Conservation (phyloP, 92 coral and sea anemone species). For the Bergia puertoricense region DNA sequence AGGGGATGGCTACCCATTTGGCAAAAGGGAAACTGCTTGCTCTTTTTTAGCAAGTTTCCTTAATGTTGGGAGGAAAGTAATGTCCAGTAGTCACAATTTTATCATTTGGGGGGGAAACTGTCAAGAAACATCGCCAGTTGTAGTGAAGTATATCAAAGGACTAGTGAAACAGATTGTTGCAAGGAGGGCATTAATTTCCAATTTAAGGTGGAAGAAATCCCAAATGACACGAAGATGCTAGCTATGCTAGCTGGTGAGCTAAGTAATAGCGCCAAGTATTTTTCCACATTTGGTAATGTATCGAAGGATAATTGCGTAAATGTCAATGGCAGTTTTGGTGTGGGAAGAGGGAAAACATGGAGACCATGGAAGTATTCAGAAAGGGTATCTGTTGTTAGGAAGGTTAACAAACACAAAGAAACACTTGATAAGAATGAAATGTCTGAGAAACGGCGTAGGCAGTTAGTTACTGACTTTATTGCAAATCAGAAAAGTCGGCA, state of each 20-base stretch:
- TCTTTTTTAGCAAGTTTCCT: slow-evolving; percentile 15
- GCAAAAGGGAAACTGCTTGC: slow-evolving; percentile 11
- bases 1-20: slow-evolving; percentile 10
- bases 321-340: slow-evolving; percentile 29
- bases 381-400: too few species aligned
- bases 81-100: slow-evolving; percentile 10
- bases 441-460: too few species aligned
- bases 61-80: slow-evolving; percentile 3
- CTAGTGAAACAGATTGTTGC: too few species aligned
- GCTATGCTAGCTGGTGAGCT: slow-evolving; percentile 43
- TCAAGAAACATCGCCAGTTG: slow-evolving; percentile 11
- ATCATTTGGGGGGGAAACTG: background rate
- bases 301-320: slow-evolving; percentile 29
- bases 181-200: too few species aligned
- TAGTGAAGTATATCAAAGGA: too few species aligned
- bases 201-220: slow-evolving; percentile 18
- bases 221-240: slow-evolving; percentile 45
- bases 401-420: too few species aligned
- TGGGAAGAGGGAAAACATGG: too few species aligned
- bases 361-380: too few species aligned
- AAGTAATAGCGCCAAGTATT: slow-evolving; percentile 42
- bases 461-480: background rate
- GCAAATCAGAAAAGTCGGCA: slow-evolving; percentile 22
- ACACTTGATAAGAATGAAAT: too few species aligned
- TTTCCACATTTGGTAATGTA: slow-evolving; percentile 40